Evolutionary conservation across 92 coral and sea anemone genomes (phyloP).

Genomic region (Galaxea fascicularis): DNA sequence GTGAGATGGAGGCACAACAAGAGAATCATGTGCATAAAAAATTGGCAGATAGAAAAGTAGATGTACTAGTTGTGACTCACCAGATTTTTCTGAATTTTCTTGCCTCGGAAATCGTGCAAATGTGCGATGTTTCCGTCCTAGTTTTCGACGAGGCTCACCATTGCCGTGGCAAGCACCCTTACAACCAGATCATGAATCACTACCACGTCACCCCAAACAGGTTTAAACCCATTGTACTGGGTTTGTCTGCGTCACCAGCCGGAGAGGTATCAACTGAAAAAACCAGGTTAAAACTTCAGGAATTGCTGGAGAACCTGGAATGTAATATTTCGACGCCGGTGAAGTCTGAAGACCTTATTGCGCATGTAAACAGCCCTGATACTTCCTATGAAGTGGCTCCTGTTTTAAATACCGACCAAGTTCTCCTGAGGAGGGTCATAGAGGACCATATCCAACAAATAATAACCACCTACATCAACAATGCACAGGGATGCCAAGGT

Average conservation of each 20-base stretch:
- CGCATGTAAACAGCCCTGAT: constrained; percentile 75
- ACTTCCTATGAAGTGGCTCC: constrained; percentile 39
- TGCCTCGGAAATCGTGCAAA: constrained; percentile 57
- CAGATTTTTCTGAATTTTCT: constrained; percentile 88
- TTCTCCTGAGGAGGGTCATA: constrained; percentile 25
- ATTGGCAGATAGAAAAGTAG: constrained; percentile 67
- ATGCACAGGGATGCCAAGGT: constrained; percentile 10
- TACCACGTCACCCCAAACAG: constrained; percentile 52
- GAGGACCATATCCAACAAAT: constrained; percentile 41
- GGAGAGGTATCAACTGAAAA: constrained; percentile 60
- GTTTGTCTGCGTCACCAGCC: constrained; percentile 93
- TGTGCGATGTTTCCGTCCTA: constrained; percentile 82
- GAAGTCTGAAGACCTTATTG: constrained; percentile 57
- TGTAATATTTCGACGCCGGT: constrained; percentile 77
- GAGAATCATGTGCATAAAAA: constrained; percentile 52
- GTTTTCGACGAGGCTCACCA: constrained; percentile 96
- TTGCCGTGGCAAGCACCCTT: constrained; percentile 87
- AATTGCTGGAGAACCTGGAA: constrained; percentile 61
- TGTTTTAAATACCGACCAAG: constrained; percentile 42
- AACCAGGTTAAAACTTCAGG: constrained; percentile 57
- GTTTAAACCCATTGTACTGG: constrained; percentile 87
- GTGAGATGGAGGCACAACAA: constrained; percentile 54
- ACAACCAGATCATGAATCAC: constrained; percentile 78
- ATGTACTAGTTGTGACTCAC: constrained; percentile 90
- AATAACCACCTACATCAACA: constrained; percentile 25